Evolutionary conservation across 2,888 invertebrate genomes (phyloP).

Genomic region (Pediacus dermestoides): DNA sequence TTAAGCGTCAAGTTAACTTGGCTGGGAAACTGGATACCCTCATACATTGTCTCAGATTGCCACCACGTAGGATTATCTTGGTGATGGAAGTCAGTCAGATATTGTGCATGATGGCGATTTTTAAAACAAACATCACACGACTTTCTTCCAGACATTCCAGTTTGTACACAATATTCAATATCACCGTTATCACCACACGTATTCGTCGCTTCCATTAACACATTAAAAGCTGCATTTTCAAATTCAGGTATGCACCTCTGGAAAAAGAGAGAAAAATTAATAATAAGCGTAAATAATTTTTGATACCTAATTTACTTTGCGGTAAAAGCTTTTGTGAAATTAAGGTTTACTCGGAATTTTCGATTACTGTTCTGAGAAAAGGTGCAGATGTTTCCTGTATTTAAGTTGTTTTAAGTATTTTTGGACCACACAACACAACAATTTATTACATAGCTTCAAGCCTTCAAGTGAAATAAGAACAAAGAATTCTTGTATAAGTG

Average conservation of each 20-base stretch:
- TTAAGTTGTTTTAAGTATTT: too few relatives aligned
- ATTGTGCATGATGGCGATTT: conserved; percentile 66
- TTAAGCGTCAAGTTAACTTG: conserved; percentile 73
- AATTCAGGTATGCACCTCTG: conserved; percentile 95
- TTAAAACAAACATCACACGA: conserved; percentile 77
- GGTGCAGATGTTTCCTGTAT: too few relatives aligned
- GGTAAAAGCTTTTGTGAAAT: too few relatives aligned
- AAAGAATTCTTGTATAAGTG: too few relatives aligned
- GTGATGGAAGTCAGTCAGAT: conserved; percentile 89
- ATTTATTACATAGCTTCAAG: too few relatives aligned
- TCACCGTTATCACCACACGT: conserved; percentile 85
- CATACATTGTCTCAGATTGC: conserved; percentile 97
- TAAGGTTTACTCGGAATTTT: too few relatives aligned
- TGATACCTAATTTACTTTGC: too few relatives aligned
- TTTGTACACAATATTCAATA: conserved; percentile 88
- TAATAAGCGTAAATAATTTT: too few relatives aligned
- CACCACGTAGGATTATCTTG: conserved; percentile 92
- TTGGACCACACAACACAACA: too few relatives aligned
- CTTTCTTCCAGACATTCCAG: conserved; percentile 69
- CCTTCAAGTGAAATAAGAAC: too few relatives aligned
- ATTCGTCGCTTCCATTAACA: conserved; percentile 88
- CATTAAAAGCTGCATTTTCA: conserved; percentile 91
- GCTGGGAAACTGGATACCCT: conserved; percentile 85
- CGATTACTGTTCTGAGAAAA: too few relatives aligned
- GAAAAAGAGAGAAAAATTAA: conserved; percentile 34